Conservation (phyloP, 2,888 invertebrate species). For the Alitta virens region DNA sequence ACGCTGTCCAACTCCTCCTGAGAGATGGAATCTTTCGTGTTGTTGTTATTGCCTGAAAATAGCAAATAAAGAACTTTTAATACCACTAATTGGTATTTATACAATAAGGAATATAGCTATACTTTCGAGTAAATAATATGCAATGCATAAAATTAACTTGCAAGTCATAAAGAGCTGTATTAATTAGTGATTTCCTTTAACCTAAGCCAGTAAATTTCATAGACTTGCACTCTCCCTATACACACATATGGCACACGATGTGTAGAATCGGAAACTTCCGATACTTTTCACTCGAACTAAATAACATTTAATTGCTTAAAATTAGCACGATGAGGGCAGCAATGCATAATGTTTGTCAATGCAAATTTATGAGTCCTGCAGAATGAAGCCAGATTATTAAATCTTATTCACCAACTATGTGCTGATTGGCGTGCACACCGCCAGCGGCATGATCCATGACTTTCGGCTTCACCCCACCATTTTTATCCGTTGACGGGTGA, state of each 20-base stretch:
- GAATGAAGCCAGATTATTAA: too few relatives aligned
- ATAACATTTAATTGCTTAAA: too few relatives aligned
- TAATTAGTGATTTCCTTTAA: neutral
- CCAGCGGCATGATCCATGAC: neutral
- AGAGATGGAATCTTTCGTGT: conserved; percentile 35
- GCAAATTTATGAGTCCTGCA: too few relatives aligned
- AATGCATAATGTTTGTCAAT: too few relatives aligned
- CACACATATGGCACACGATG: neutral
- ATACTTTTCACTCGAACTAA: neutral
- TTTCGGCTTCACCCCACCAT: neutral
- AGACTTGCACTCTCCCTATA: neutral
- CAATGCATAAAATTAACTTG: neutral
- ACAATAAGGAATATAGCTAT: too few relatives aligned
- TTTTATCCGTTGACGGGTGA: neutral
- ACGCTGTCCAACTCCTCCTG: conserved; percentile 51
- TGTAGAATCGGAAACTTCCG: neutral
- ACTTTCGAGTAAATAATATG: neutral
- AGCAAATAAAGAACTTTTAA: neutral
- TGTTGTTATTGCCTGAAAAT: neutral
- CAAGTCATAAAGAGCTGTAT: too few relatives aligned
- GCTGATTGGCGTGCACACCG: neutral
- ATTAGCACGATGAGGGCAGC: too few relatives aligned
- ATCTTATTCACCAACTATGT: too few relatives aligned
- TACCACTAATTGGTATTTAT: neutral
- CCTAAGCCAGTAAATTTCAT: neutral